Evolutionary conservation across 64 coral and sea anemone species (phyloP).

Genomic region (Actinia tenebrosa): DNA sequence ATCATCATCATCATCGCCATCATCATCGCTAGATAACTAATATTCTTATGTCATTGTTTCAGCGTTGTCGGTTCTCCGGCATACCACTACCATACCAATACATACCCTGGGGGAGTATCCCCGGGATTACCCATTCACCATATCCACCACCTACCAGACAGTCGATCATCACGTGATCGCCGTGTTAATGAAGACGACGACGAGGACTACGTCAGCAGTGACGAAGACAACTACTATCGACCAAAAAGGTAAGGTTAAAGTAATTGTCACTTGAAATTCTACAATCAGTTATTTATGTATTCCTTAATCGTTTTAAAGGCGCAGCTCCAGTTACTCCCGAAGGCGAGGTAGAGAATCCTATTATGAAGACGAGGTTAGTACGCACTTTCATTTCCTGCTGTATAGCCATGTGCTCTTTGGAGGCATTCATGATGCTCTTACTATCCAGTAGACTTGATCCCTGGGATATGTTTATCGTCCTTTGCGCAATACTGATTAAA

Average conservation of each 20-base stretch:
- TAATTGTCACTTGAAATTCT: neutral
- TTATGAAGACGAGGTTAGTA: constrained; percentile 1
- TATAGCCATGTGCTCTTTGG: too few relatives aligned
- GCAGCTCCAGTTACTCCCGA: neutral
- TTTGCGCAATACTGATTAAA: too few relatives aligned
- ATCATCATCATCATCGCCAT: neutral
- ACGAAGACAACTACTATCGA: constrained; percentile 60
- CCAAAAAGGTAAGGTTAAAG: constrained; percentile 35
- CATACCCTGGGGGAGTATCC: constrained; percentile 36
- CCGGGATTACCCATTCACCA: constrained; percentile 63
- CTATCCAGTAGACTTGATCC: too few relatives aligned
- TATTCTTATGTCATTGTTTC: neutral
- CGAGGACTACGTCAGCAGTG: constrained; percentile 59
- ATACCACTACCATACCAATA: constrained; percentile 23
- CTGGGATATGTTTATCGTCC: too few relatives aligned
- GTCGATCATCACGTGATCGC: constrained; percentile 2
- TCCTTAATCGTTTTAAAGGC: neutral
- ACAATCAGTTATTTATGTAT: neutral
- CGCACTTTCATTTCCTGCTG: neutral
- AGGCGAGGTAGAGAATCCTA: neutral
- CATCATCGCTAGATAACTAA: neutral
- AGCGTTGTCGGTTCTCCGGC: neutral
- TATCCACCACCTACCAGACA: constrained; percentile 67
- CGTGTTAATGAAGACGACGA: constrained; percentile 10
- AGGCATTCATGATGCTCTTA: too few relatives aligned